Conservation (phyloP, 2,113 vertebrate genomes). For the Lamprologus sp. region DNA sequence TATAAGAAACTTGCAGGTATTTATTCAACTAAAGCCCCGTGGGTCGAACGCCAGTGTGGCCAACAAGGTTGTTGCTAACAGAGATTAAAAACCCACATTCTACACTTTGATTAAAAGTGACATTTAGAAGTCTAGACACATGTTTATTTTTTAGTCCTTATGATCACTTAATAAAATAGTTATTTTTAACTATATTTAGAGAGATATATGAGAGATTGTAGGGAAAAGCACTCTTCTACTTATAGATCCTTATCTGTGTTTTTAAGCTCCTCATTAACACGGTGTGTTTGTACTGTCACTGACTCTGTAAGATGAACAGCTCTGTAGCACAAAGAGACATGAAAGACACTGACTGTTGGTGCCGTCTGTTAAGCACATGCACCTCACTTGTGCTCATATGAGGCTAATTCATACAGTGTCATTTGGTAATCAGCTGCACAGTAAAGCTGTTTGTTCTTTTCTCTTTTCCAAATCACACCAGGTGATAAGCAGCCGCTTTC, state of each 20-base stretch:
- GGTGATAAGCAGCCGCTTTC: conserved; percentile 97
- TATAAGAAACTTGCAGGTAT: neutral
- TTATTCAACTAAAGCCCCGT: neutral
- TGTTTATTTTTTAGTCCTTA: neutral
- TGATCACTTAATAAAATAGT: neutral
- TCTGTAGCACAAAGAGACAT: neutral
- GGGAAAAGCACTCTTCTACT: neutral
- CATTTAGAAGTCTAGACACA: neutral
- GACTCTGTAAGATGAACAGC: neutral
- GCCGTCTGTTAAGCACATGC: neutral
- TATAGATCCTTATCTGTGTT: neutral
- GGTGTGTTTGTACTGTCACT: neutral
- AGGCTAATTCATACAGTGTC: neutral
- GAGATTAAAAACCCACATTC: neutral
- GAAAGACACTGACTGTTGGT: neutral
- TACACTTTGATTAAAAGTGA: neutral
- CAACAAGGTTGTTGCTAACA: neutral
- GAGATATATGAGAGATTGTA: neutral
- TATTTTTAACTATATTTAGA: neutral
- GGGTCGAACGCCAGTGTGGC: neutral
- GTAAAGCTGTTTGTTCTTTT: neutral
- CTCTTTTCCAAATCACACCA: conserved; percentile 35
- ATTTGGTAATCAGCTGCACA: neutral
- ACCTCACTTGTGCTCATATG: neutral
- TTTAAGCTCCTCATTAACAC: conserved; percentile 8